Evolutionary conservation across 2,113 vertebrate species (phyloP).

Genomic region (Gymnogyps californianus): DNA sequence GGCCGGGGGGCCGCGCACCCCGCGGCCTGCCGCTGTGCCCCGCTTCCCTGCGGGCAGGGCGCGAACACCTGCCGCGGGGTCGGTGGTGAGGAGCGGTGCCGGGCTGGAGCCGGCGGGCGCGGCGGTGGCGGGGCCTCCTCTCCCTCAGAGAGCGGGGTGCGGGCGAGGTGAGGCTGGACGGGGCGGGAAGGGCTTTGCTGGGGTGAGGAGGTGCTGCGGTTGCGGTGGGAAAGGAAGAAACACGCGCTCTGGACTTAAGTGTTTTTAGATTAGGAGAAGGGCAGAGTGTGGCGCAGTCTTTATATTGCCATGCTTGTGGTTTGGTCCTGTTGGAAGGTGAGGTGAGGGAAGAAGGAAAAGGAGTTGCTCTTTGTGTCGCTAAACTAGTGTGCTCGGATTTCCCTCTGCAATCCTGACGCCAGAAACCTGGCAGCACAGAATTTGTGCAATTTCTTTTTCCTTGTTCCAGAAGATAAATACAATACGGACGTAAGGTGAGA

Average conservation of each 20-base stretch:
- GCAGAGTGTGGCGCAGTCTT: background rate
- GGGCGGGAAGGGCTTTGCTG: background rate
- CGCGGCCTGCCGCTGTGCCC: no score
- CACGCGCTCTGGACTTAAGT: rapidly evolving
- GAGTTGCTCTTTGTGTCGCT: background rate
- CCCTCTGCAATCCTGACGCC: background rate
- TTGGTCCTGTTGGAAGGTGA: background rate
- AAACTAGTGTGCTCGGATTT: rapidly evolving
- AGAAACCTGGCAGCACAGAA: rapidly evolving
- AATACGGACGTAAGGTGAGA: rapidly evolving
- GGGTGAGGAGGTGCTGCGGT: rapidly evolving
- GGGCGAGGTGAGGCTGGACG: background rate
- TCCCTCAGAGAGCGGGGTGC: background rate
- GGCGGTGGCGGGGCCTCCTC: background rate
- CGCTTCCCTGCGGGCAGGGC: no score
- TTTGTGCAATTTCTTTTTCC: background rate
- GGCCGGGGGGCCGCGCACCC: no score
- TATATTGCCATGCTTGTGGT: rapidly evolving
- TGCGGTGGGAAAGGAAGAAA: background rate
- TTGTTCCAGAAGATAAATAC: background rate
- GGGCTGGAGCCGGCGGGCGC: background rate
- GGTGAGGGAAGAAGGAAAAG: background rate
- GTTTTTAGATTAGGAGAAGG: background rate
- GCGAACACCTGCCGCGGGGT: no score
- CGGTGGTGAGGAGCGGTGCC: background rate